phyloP scores from a whole-genome alignment of 2,113 vertebrate species.

The Bufo bufo region DNA sequence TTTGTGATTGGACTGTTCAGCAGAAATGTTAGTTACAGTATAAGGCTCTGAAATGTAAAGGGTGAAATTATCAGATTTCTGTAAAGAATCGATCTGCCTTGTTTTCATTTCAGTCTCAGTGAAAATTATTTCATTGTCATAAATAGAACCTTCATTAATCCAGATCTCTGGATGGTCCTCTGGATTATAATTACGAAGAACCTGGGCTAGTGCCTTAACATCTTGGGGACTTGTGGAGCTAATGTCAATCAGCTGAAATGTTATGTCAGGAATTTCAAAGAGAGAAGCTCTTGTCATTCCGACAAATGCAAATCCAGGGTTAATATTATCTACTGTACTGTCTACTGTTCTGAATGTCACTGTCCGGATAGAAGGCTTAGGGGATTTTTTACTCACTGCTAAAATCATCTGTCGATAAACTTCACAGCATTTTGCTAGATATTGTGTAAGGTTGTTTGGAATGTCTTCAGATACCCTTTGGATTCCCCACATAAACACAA shows the following conservation, averaged over 20 bases:
- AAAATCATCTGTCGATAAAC: conserved; percentile 77
- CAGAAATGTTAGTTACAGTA: conserved; percentile 67
- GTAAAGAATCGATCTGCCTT: not conserved
- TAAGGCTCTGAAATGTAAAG: conserved; percentile 79
- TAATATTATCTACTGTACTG: conserved; percentile 74
- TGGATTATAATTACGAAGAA: conserved; percentile 70
- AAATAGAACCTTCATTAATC: conserved; percentile 75
- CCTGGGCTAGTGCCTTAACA: conserved; percentile 71
- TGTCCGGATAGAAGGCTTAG: conserved; percentile 65
- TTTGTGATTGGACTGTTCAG: conserved; percentile 54
- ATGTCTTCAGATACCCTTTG: conserved; percentile 72
- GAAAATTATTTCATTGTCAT: conserved; percentile 66
- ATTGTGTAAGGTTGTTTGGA: conserved; percentile 66
- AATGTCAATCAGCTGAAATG: conserved; percentile 84
- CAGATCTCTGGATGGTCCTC: conserved; percentile 76
- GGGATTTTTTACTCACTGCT: conserved; percentile 68
- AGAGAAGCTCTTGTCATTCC: conserved; percentile 82
- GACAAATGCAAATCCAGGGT: conserved; percentile 77
- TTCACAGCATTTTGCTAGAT: conserved; percentile 78
- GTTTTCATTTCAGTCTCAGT: conserved; percentile 61
- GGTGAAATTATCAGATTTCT: conserved; percentile 64
- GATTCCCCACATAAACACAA: conserved; percentile 81
- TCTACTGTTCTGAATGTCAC: conserved; percentile 81
- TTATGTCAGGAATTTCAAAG: conserved; percentile 73
- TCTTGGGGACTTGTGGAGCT: conserved; percentile 74